Evolutionary conservation across 2,888 invertebrate genomes (phyloP), one percentile per base, ranked within the genome.

Genomic region (Hetaerina titia): DNA sequence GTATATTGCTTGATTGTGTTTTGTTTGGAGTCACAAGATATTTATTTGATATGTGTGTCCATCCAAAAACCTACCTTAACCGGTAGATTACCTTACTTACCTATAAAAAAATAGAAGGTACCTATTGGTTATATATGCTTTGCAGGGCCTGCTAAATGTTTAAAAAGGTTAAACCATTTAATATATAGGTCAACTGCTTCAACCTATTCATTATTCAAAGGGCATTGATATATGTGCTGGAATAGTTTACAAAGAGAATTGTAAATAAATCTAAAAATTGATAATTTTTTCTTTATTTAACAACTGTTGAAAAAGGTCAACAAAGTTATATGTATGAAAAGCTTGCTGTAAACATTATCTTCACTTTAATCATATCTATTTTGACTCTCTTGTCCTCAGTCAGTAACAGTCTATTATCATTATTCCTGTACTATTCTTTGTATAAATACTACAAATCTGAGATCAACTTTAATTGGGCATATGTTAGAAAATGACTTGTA

Each of bases 231-330:
- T 4, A 45, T 45, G 45, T 45, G 4, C 45, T 45, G 45, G 45
- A 45, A 4, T 2, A 4, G 45, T 4, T 45, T 45, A 45, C 31
- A 5, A 15, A 31, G 31, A 31, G 81, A 11, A 11, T 13, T 31
- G 31, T 19, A 81, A 81, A 81, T 81, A 31, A 81, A 15, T 11
- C 11, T 9, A 5, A 31, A 9, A 81, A 81, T 92, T 56, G 11
- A 74, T 64, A 74, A 56, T 56, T 74, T 92, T 92, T 92, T 92
- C 45, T 92, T 92, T 92, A 92, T 92, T 64, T 92, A 92, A 92
- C 92, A 92, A 92, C 45, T 92, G 69, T 92, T 92, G 69, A 92
- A 92, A 92, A 92, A 92, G 56, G 92, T 92, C 92, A 92, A 92
- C 92, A 92, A 92, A 92, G 45, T 69, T 56, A 92, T 92, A 22